A percentile compares a stretch with the other conserved stretches of the same genome.
Conservation (phyloP, 2,888 invertebrate genomes). For the Antitype chi region DNA sequence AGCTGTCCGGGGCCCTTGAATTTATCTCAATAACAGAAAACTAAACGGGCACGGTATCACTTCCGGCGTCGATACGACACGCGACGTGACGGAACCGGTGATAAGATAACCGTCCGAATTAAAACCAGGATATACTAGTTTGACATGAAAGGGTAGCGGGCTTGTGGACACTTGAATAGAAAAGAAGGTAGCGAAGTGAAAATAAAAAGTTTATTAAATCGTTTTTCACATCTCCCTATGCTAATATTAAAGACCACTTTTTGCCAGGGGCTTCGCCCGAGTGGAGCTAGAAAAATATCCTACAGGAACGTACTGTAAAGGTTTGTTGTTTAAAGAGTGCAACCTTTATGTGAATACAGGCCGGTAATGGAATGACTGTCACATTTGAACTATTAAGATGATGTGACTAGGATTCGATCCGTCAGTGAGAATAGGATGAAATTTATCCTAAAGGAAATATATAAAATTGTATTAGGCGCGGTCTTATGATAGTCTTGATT, state of each 20-base stretch:
- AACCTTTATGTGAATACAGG: too few relatives aligned
- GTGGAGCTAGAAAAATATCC: too few relatives aligned
- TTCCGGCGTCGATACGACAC: slow-evolving; percentile 62
- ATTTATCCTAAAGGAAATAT: too few relatives aligned
- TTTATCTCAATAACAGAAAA: slow-evolving; percentile 67
- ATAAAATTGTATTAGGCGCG: too few relatives aligned
- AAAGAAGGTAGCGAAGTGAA: neutral
- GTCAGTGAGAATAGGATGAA: too few relatives aligned
- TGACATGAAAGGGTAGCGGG: slow-evolving; percentile 55
- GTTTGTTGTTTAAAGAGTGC: too few relatives aligned
- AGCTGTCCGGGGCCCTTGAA: slow-evolving; percentile 45
- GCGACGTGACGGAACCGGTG: slow-evolving; percentile 63
- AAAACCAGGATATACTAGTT: slow-evolving; percentile 60
- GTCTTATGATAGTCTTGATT: too few relatives aligned
- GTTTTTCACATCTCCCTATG: neutral
- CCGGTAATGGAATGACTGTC: too few relatives aligned
- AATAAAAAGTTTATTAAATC: neutral
- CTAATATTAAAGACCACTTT: neutral
- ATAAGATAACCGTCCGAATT: slow-evolving; percentile 65
- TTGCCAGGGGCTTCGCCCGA: too few relatives aligned
- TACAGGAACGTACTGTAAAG: too few relatives aligned
- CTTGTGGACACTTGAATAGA: slow-evolving; percentile 2
- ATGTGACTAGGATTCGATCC: too few relatives aligned
- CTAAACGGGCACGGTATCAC: slow-evolving; percentile 54
- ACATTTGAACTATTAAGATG: too few relatives aligned